Percentiles rank a stretch among this genome's conserved stretches.
Evolutionary conservation across 2,888 invertebrate species (phyloP).

Genomic region (Lepidochrysops patricia): DNA sequence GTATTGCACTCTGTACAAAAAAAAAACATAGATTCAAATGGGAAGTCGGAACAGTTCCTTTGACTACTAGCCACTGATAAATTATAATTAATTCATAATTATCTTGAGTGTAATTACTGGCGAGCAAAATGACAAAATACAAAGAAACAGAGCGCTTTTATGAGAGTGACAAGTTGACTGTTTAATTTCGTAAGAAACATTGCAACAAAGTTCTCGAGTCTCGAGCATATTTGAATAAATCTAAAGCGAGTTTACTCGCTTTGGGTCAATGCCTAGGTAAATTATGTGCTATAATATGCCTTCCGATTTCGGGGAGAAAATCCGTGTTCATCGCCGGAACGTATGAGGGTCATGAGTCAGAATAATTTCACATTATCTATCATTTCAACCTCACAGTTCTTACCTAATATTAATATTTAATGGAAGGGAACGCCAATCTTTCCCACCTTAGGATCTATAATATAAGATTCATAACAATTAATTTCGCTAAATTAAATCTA

Average conservation of each 20-base stretch:
- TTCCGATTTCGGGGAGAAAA: not conserved
- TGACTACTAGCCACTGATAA: no score
- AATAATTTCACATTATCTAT: not conserved
- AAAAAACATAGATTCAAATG: no score
- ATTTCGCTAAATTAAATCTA: no score
- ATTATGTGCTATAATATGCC: conserved; percentile 2
- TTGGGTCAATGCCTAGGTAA: not conserved
- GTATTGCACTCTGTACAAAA: no score
- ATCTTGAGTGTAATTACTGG: not conserved
- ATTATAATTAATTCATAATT: not conserved
- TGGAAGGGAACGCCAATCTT: not conserved
- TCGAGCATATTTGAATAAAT: not conserved
- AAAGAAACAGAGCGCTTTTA: not conserved
- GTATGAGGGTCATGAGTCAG: not conserved
- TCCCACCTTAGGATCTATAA: no score
- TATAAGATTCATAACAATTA: no score
- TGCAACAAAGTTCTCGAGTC: not conserved
- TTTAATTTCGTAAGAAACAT: not conserved
- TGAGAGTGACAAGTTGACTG: not conserved
- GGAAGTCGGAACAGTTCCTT: no score
- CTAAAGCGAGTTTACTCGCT: not conserved
- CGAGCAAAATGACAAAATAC: not conserved
- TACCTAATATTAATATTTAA: not conserved
- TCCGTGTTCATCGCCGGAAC: not conserved
- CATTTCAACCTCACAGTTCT: not conserved